These are phyloP conservation scores for Eugnorisma glareosa DNA, from an alignment of 2,888 invertebrate species.

Conservation along the genomic window DNA sequence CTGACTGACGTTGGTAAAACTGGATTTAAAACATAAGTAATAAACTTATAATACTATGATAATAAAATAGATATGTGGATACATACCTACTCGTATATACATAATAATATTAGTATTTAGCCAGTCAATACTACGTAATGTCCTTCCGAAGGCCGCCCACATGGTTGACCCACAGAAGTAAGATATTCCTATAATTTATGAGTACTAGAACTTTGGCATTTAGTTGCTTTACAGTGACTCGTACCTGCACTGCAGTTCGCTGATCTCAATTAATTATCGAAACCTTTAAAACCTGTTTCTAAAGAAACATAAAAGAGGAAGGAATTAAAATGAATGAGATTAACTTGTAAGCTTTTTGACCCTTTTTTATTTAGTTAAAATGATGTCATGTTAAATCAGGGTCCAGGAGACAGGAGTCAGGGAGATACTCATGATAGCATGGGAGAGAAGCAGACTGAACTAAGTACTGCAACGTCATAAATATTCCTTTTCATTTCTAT, in stretches of 20 bases:
- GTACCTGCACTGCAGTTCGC: background rate
- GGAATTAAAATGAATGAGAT: background rate
- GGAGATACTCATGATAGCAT: background rate
- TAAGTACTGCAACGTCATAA: background rate
- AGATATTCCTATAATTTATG: constrained; percentile 9
- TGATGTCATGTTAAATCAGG: background rate
- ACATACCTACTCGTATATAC: background rate
- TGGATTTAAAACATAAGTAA: background rate
- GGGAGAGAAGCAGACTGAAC: background rate
- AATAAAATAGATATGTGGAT: background rate
- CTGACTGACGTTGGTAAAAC: background rate
- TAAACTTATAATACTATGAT: too few relatives aligned
- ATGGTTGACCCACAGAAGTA: constrained; percentile 26
- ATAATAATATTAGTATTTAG: background rate
- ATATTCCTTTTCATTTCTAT: background rate
- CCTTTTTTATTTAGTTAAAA: background rate
- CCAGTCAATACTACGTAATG: constrained; percentile 7
- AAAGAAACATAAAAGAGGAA: background rate
- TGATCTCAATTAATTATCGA: background rate
- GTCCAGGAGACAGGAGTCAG: too few relatives aligned
- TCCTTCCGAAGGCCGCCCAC: constrained; percentile 37
- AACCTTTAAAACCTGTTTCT: background rate
- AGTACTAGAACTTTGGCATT: constrained; percentile 8
- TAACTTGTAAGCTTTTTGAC: background rate
- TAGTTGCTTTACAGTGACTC: constrained; percentile 2